A percentile compares a stretch with the other conserved stretches of the same genome.
phyloP scores from a whole-genome alignment of 2,888 invertebrate genomes.

The Bedellia somnulentella region DNA sequence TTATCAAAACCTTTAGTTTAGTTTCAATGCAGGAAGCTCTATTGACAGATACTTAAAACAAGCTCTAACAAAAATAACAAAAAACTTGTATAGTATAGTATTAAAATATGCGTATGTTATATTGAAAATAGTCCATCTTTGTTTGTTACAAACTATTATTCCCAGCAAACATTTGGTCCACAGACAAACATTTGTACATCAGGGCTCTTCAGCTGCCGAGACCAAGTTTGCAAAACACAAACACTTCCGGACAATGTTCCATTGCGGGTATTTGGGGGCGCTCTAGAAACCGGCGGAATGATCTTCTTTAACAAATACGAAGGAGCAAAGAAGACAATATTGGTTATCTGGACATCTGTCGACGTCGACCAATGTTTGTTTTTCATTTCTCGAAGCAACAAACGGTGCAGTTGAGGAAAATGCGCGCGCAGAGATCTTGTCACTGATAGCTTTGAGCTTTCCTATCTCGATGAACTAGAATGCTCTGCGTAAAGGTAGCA shows the following conservation, averaged over 20 bases:
- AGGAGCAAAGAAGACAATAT: slow-evolving; percentile 19
- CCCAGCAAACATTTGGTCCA: too few species aligned
- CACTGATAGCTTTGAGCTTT: slow-evolving; percentile 46
- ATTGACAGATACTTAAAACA: too few species aligned
- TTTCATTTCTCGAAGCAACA: slow-evolving; percentile 55
- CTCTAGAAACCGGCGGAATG: slow-evolving; percentile 28
- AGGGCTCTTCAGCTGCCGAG: slow-evolving; percentile 13
- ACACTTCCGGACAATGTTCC: slow-evolving; percentile 35
- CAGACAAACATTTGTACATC: too few species aligned
- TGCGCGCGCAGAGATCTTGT: slow-evolving; percentile 48
- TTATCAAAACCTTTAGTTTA: too few species aligned
- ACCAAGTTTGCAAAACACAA: slow-evolving; percentile 27
- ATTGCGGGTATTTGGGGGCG: neutral
- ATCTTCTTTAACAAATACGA: slow-evolving; percentile 45
- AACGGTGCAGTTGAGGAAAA: slow-evolving; percentile 27
- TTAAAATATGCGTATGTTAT: too few species aligned
- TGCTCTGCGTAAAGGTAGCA: slow-evolving; percentile 19
- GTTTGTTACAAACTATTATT: too few species aligned
- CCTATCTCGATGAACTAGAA: slow-evolving; percentile 31
- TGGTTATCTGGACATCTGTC: slow-evolving; percentile 59
- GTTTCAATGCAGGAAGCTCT: too few species aligned
- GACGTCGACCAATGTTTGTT: slow-evolving; percentile 48
- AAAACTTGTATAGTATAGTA: too few species aligned
- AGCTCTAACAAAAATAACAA: too few species aligned
- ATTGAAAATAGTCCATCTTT: too few species aligned